Percentiles rank a stretch among this genome's conserved stretches.
Conservation (phyloP, 1,140 invertebrate species). For the Anastrepha ludens region DNA sequence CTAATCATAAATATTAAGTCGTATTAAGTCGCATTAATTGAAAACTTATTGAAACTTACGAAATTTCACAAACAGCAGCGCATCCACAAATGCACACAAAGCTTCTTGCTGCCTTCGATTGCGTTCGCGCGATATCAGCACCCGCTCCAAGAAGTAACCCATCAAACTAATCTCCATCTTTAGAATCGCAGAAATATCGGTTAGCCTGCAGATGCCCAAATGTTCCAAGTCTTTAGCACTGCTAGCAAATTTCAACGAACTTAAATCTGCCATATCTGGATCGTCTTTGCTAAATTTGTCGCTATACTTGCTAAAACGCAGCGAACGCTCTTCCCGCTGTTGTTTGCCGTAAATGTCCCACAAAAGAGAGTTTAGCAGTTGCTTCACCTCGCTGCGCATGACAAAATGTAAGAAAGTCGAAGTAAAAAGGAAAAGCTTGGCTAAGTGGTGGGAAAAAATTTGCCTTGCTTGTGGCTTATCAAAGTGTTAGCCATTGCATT, state of each 20-base stretch:
- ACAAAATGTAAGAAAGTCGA: background rate
- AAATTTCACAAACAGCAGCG: conserved; percentile 38
- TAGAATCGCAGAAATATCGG: conserved; percentile 65
- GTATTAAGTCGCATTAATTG: no score
- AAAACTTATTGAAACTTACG: conserved; percentile 19
- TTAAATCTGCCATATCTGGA: conserved; percentile 55
- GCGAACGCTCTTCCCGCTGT: background rate
- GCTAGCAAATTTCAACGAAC: conserved; percentile 58
- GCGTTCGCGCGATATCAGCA: conserved; percentile 63
- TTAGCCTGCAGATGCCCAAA: conserved; percentile 59
- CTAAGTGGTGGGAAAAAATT: background rate
- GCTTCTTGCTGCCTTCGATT: conserved; percentile 63
- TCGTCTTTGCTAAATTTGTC: conserved; percentile 40
- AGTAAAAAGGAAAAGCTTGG: background rate
- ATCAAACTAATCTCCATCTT: conserved; percentile 68
- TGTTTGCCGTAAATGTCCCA: conserved; percentile 70
- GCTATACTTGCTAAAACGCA: background rate
- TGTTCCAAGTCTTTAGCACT: background rate
- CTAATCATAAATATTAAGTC: no score
- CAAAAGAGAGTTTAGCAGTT: conserved; percentile 64
- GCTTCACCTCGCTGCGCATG: conserved; percentile 59
- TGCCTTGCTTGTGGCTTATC: conserved; percentile 17
- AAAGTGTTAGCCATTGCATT: background rate
- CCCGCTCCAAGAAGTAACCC: conserved; percentile 63
- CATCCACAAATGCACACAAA: conserved; percentile 53